Evolutionary conservation across 2,888 invertebrate genomes (phyloP), one percentile per base, ranked within the genome.

Genomic region (Psylliodes chrysocephalus): DNA sequence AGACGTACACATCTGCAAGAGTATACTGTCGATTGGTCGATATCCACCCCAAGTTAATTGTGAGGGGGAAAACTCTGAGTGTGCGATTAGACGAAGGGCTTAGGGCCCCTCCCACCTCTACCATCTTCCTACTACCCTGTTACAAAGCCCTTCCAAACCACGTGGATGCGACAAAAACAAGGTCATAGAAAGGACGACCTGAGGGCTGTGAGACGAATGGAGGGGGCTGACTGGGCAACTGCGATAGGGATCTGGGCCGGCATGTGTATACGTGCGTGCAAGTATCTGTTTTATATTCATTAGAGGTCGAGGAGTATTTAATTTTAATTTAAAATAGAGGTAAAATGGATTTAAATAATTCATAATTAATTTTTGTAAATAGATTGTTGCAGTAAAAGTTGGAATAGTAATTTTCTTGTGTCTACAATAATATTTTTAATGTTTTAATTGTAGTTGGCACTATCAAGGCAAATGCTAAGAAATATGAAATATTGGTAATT

Each of bases 101-200:
- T 6, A 75, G 71, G 71, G 73, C 71, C 64, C 63, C 75, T 55
- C 73, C 76, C 73, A 75, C 72, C 75, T 73, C 69, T 63, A 69
- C 59, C 68, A 65, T 60, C 64, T 62, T 76, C 63, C 72, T 76
- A 72, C 63, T 68, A 66, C 70, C 76, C 76, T 76, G 75, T 70
- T 77, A 77, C 72, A 33, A 64, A 68, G 75, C 79, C 81, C 80
- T 79, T 77, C 69, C 66, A 57, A 67, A 70, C 78, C 75, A 75
- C 75, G 75, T 75, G 75, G 73, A 78, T 62, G 75, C 75, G 77
- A 70, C 73, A 70, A 59, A 54, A 63, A 56, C 72, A 75, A 75
- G 76, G 76, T 75, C 74, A 69, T 63, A 8, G 22, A 64, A 69
- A 74, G 74, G 72, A 66, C 71, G 68, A 55, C 15, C 35, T 33